Base-by-base conservation (phyloP, 2,888 invertebrate genomes). In the Watsonalla binaria region DNA sequence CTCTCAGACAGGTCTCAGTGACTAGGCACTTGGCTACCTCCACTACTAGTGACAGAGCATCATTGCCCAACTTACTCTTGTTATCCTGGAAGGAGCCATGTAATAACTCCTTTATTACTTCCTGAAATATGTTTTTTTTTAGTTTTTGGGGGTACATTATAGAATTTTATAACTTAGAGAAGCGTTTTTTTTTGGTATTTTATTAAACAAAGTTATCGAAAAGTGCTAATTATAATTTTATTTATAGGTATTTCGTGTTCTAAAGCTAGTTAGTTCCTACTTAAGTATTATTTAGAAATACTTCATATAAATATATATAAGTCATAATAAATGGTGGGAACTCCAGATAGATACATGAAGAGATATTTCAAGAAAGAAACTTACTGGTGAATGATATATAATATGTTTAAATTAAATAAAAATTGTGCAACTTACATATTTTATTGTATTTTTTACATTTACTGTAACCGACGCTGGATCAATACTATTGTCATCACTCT, bases 41-140 rank as follows among this genome's bases (percentile, higher is more conserved):
- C 54, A 82, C 81, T 9, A 92, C 82, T 42, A 93, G 68, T n/a
- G 85, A 86, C 47, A 92, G 67, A 0, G 92, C 86, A 61, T 92
- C 92, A 56, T 92, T 92, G 7, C 86, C 87, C 35, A 93, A 79
- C 72, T 92, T 92, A 2, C 86, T 92, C 72, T 92, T 93, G 60
- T 90, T 82, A 68, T 92, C 92, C 70, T 84, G 81, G 65, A 92
- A 92, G 46, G 91, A 86, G 35, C 84, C 82, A 65, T 92, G 89
- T 5, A 93, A 63, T 6, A 90, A 78, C 61, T 93, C 92, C 70
- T 91, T 92, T 54, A 93, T 86, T 7, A 92, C 74, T 59, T 92
- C 91, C 92, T 92, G 61, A 47, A 58, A 59, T 72, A 24, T 51
- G 7, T 13, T 24, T 24, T 24, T 24, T 24, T 24, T 24, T 24